These are phyloP conservation scores for Gymnarchus niloticus DNA, from an alignment of 2,113 vertebrate species.

Conservation along the genomic window DNA sequence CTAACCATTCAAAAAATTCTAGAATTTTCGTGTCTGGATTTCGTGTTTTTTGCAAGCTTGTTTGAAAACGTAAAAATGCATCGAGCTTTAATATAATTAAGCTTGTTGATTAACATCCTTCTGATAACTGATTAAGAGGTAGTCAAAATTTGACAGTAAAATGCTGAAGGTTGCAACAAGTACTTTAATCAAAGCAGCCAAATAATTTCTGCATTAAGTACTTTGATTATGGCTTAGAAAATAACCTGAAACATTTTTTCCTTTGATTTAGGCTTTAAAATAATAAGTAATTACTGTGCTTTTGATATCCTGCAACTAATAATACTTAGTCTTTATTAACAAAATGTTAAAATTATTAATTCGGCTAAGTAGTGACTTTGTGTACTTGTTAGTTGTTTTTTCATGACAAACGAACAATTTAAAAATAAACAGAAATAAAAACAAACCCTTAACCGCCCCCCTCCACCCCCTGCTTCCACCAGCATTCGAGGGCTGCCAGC, in stretches of 20 bases:
- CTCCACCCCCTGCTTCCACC: neutral
- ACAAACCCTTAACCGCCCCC: no score
- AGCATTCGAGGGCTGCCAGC: constrained; percentile 57
- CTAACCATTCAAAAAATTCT: constrained; percentile 36
- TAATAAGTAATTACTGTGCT: neutral
- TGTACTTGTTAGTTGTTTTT: neutral
- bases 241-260: neutral
- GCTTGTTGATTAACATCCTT: neutral
- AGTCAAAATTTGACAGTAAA: constrained; percentile 10
- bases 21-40: neutral
- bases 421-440: constrained; percentile 11
- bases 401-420: constrained; percentile 4
- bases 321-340: neutral
- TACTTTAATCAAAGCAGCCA: neutral
- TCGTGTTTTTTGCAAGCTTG: neutral
- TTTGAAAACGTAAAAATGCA: neutral
- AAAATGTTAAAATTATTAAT: neutral
- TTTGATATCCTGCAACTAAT: neutral
- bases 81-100: neutral
- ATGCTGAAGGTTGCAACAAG: constrained; percentile 2
- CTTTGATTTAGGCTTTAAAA: constrained; percentile 12
- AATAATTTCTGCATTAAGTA: neutral
- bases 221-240: constrained; percentile 6
- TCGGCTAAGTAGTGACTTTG: neutral
- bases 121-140: neutral